A percentile compares a stretch with the other conserved stretches of the same genome.
These are phyloP conservation scores for Hemistola chrysoprasaria DNA, from an alignment of 2,888 invertebrate genomes.

Conservation along the genomic window DNA sequence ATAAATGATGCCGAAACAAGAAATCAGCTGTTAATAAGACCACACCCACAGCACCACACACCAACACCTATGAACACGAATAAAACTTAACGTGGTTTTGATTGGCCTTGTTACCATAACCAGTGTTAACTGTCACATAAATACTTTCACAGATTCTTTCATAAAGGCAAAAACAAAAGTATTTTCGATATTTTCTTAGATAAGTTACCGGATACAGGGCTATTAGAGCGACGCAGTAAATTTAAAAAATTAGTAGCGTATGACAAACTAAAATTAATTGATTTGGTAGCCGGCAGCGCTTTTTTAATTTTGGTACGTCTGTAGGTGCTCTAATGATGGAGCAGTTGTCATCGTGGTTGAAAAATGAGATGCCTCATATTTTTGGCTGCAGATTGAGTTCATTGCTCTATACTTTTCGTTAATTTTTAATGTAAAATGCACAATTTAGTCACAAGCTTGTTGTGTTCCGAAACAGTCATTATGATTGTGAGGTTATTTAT, in stretches of 20 bases:
- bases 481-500: too few relatives aligned
- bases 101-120: slow-evolving; percentile 57
- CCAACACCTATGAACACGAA: slow-evolving; percentile 39
- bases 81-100: slow-evolving; percentile 59
- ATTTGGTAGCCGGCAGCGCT: slow-evolving; percentile 51
- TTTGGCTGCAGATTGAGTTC: slow-evolving; percentile 35
- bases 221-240: slow-evolving; percentile 72
- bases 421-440: neutral
- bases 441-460: too few relatives aligned
- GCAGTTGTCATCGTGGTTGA: slow-evolving; percentile 65
- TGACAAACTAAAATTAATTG: slow-evolving; percentile 79
- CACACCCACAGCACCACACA: slow-evolving; percentile 46
- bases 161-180: slow-evolving; percentile 44
- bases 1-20: slow-evolving; percentile 29
- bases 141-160: slow-evolving; percentile 51
- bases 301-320: slow-evolving; percentile 52
- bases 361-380: slow-evolving; percentile 48
- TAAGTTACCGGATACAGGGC: slow-evolving; percentile 70
- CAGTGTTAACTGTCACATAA: slow-evolving; percentile 72
- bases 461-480: too few relatives aligned
- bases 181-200: slow-evolving; percentile 58
- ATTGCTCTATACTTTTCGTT: slow-evolving; percentile 34
- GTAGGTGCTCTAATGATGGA: slow-evolving; percentile 63
- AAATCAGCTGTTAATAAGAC: slow-evolving; percentile 43
- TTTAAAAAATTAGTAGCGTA: slow-evolving; percentile 77